Conservation (phyloP, 1,140 invertebrate genomes). For the Drosophila fuyamai region DNA sequence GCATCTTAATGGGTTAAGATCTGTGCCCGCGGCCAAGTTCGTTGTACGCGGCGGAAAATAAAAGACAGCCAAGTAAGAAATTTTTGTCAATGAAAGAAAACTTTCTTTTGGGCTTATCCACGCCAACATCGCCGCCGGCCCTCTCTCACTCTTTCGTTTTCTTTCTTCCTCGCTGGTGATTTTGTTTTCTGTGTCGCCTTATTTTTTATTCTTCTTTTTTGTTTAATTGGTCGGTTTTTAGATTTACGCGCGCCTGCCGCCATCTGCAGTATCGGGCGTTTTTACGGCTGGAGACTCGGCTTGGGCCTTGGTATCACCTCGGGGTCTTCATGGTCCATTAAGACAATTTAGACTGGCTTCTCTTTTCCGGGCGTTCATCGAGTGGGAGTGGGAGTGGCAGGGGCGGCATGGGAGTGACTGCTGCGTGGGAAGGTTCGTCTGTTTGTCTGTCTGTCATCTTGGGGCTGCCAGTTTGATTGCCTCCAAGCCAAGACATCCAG, state of each 20-base stretch:
- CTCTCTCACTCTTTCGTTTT: slow-evolving; percentile 30
- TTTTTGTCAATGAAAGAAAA: slow-evolving; percentile 80
- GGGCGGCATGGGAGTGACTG: slow-evolving; percentile 19
- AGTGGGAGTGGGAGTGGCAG: background rate
- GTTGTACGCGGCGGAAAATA: slow-evolving; percentile 56
- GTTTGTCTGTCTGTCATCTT: slow-evolving; percentile 30
- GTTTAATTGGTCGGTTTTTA: slow-evolving; percentile 74
- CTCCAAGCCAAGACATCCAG: slow-evolving; percentile 20
- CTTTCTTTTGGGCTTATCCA: slow-evolving; percentile 79
- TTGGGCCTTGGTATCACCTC: slow-evolving; percentile 35
- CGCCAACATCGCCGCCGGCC: slow-evolving; percentile 58
- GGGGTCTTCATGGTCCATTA: slow-evolving; percentile 77
- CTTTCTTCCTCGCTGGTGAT: slow-evolving; percentile 19
- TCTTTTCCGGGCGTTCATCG: slow-evolving; percentile 23
- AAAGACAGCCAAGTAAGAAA: slow-evolving; percentile 50
- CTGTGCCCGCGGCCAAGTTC: slow-evolving; percentile 50
- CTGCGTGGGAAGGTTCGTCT: slow-evolving; percentile 69
- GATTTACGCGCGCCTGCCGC: slow-evolving; percentile 71
- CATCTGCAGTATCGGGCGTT: slow-evolving; percentile 38
- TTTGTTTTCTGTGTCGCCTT: slow-evolving; percentile 52
- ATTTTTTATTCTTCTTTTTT: slow-evolving; percentile 25
- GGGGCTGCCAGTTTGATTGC: slow-evolving; percentile 61
- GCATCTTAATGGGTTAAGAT: slow-evolving; percentile 50
- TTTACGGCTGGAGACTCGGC: background rate
- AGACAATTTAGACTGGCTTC: slow-evolving; percentile 76